phyloP scores from a whole-genome alignment of 1,140 invertebrate genomes.

The Hyles vespertilio region DNA sequence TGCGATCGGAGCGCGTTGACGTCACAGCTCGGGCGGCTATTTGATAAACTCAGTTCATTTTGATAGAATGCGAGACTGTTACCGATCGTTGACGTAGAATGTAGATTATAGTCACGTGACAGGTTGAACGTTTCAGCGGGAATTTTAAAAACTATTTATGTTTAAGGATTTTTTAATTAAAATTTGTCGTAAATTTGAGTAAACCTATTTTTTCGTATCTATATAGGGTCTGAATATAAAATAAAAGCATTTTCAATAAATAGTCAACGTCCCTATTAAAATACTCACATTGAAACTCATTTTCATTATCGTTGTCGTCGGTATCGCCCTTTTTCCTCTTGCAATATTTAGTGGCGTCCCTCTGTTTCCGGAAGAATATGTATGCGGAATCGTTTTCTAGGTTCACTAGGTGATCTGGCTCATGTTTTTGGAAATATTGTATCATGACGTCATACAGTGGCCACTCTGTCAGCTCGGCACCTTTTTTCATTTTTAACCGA shows the following conservation, averaged over 20 bases:
- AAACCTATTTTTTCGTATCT: too few species aligned
- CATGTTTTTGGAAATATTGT: constrained; percentile 43
- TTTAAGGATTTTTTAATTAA: too few species aligned
- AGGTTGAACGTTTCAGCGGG: too few species aligned
- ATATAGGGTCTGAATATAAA: too few species aligned
- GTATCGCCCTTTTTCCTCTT: constrained; percentile 22
- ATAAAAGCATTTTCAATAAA: neutral
- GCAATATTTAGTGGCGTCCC: constrained; percentile 21
- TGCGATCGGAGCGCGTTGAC: too few species aligned
- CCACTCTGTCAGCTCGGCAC: constrained; percentile 37
- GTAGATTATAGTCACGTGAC: too few species aligned
- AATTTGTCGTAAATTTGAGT: too few species aligned
- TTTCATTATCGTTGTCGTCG: constrained; percentile 28
- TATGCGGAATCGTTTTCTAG: constrained; percentile 30
- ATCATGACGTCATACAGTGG: constrained; percentile 47
- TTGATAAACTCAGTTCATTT: too few species aligned
- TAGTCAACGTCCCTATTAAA: neutral
- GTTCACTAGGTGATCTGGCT: constrained; percentile 40
- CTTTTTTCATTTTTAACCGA: constrained; percentile 44
- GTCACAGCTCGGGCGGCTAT: too few species aligned
- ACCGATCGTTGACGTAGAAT: too few species aligned
- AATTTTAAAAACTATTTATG: too few species aligned
- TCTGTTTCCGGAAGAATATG: constrained; percentile 17
- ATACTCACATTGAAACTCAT: constrained; percentile 60
- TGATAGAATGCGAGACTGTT: too few species aligned